Percentiles rank a stretch among this genome's conserved stretches.
phyloP scores from a whole-genome alignment of 2,113 vertebrate genomes.

The Paralichthys olivaceus region DNA sequence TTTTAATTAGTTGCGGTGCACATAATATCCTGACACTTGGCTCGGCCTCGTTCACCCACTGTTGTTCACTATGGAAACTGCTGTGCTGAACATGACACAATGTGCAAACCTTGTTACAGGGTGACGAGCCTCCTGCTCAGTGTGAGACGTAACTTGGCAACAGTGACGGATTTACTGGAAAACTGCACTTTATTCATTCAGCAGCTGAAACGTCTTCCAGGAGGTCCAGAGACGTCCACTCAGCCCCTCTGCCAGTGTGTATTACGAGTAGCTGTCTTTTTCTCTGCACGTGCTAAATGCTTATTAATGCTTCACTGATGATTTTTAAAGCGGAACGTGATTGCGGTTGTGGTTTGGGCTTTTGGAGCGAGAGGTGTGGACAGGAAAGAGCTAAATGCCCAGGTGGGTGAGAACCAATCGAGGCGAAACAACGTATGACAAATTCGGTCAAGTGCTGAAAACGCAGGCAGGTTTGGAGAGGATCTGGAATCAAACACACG shows the following conservation, averaged over 20 bases:
- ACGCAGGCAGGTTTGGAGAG: conserved; percentile 13
- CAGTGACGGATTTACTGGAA: conserved; percentile 52
- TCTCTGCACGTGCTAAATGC: conserved; percentile 10
- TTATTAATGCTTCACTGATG: conserved; percentile 8
- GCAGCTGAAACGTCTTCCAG: conserved; percentile 42
- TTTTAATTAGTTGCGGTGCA: not conserved
- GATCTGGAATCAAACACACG: conserved; percentile 26
- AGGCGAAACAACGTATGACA: conserved; percentile 19
- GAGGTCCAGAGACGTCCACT: conserved; percentile 23
- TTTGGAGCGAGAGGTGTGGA: conserved; percentile 33
- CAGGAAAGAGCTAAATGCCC: conserved; percentile 21
- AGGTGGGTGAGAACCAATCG: conserved; percentile 29
- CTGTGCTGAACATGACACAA: not conserved
- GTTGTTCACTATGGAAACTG: conserved; percentile 5
- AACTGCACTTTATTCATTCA: conserved; percentile 33
- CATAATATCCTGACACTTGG: not conserved
- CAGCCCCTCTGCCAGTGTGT: not conserved
- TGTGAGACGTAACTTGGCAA: conserved; percentile 39
- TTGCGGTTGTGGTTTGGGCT: conserved; percentile 14
- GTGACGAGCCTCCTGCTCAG: conserved; percentile 27
- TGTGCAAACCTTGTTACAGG: conserved; percentile 25
- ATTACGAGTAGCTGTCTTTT: not conserved
- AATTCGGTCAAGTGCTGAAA: conserved; percentile 44
- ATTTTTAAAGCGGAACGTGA: conserved; percentile 28
- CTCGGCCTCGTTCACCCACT: conserved; percentile 1